A percentile compares a stretch with the other conserved stretches of the same genome.
Conservation (phyloP, 2,888 invertebrate genomes). For the Hypselothyrea guttata region DNA sequence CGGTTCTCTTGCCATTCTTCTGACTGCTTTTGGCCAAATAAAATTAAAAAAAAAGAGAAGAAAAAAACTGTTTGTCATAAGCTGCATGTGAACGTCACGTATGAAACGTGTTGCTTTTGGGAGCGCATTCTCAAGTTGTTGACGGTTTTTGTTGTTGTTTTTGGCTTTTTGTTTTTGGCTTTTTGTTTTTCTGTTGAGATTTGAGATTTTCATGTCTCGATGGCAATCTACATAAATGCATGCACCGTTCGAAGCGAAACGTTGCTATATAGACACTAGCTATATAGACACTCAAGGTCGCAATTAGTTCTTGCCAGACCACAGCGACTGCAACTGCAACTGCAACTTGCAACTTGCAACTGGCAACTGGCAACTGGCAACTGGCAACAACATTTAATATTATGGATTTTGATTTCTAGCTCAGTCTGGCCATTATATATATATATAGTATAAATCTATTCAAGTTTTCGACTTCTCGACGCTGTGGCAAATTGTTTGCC, state of each 20-base stretch:
- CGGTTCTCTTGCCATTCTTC: slow-evolving; percentile 14
- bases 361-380: too few species aligned
- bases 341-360: slow-evolving; percentile 15
- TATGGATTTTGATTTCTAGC: background rate
- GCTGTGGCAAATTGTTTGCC: too few species aligned
- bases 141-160: slow-evolving; percentile 9
- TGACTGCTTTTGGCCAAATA: too few species aligned
- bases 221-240: slow-evolving; percentile 60
- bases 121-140: slow-evolving; percentile 36
- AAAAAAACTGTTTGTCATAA: too few species aligned
- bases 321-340: slow-evolving; percentile 33
- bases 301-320: slow-evolving; percentile 66
- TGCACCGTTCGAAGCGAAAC: slow-evolving; percentile 25
- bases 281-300: slow-evolving; percentile 60
- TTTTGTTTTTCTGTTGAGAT: too few species aligned
- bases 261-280: background rate
- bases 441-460: too few species aligned
- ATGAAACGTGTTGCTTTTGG: slow-evolving; percentile 8
- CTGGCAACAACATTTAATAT: too few species aligned
- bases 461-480: too few species aligned
- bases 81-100: slow-evolving; percentile 49
- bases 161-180: background rate
- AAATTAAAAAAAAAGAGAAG: too few species aligned
- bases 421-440: background rate
- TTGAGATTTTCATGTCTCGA: background rate